Evolutionary conservation across 2,888 invertebrate species (phyloP).

Genomic region (Drosophila peninsularis): DNA sequence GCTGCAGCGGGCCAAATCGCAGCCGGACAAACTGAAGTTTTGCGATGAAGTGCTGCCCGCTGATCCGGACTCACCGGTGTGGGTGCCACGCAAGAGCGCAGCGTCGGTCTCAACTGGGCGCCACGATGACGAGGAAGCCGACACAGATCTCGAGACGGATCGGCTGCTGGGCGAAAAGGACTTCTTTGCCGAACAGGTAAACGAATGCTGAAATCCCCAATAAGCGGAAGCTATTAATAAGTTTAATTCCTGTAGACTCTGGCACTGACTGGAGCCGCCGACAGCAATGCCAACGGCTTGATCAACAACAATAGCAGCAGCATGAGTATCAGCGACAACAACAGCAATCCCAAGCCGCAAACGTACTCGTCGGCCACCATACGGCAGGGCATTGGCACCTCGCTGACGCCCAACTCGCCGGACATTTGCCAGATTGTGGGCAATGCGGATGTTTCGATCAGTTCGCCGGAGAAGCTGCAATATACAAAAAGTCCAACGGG

Average conservation of each 20-base stretch:
- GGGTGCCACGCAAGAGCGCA: slow-evolving; percentile 82
- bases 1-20: slow-evolving; percentile 86
- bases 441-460: slow-evolving; percentile 72
- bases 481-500: slow-evolving; percentile 86
- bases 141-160: slow-evolving; percentile 99
- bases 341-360: slow-evolving; percentile 76
- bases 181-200: slow-evolving; percentile 90
- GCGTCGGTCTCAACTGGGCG: slow-evolving; percentile 33
- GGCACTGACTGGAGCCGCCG: slow-evolving; percentile 42
- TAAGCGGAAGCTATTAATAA: neutral
- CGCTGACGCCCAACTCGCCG: slow-evolving; percentile 81
- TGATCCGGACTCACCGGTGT: slow-evolving; percentile 83
- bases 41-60: slow-evolving; percentile 82
- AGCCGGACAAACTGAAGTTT: slow-evolving; percentile 83
- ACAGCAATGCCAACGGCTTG: slow-evolving; percentile 64
- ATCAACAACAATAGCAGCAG: slow-evolving; percentile 41
- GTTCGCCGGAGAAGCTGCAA: slow-evolving; percentile 83
- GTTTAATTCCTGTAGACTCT: slow-evolving; percentile 52
- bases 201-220: neutral
- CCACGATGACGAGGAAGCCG: slow-evolving; percentile 92
- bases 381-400: slow-evolving; percentile 84
- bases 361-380: slow-evolving; percentile 83
- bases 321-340: slow-evolving; percentile 42
- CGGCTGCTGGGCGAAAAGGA: slow-evolving; percentile 96
- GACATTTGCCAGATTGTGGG: slow-evolving; percentile 83